Evolutionary conservation across 2,113 vertebrate species (phyloP).

Genomic region (Balaenoptera acutorostrata): DNA sequence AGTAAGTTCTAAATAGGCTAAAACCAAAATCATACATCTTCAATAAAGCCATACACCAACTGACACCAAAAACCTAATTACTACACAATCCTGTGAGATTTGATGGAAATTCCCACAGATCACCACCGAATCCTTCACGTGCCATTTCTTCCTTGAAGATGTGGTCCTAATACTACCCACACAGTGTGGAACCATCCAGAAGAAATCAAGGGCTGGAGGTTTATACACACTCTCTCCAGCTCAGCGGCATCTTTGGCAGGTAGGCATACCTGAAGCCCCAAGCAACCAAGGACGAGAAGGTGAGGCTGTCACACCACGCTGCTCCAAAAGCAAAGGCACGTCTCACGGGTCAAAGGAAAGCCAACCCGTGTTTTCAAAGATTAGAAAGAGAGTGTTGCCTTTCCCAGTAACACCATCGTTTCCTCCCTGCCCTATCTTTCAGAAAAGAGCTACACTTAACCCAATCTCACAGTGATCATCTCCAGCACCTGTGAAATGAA

Average conservation of each 20-base stretch:
- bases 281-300: neutral
- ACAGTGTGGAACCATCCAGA: neutral
- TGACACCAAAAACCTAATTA: neutral
- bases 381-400: neutral
- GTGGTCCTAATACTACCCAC: neutral
- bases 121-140: neutral
- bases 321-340: neutral
- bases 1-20: neutral
- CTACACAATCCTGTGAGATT: too few relatives aligned
- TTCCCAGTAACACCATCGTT: neutral
- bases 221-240: accelerated
- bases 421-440: neutral
- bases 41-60: neutral
- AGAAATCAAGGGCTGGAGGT: neutral
- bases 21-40: neutral
- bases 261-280: neutral
- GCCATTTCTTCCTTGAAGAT: neutral
- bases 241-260: neutral
- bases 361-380: neutral
- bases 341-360: neutral
- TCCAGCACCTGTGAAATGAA: neutral
- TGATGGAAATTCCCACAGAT: neutral
- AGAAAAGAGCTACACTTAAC: neutral
- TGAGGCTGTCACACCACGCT: accelerated
- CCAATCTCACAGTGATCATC: neutral